These are phyloP conservation scores for Lamprotornis superbus DNA, from an alignment of 2,113 vertebrate species.

Conservation along the genomic window DNA sequence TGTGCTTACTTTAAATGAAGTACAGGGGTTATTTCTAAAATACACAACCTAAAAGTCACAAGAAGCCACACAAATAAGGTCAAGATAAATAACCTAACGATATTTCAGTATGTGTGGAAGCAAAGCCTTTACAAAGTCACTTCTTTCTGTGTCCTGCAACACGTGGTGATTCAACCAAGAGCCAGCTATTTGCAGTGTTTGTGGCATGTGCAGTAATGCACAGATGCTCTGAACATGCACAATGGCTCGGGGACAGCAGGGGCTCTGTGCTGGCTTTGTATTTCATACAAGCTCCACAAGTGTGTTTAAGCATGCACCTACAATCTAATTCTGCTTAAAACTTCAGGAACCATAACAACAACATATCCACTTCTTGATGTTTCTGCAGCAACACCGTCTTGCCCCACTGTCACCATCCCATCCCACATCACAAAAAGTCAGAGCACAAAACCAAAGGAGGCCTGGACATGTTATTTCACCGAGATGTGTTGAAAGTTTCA, in stretches of 20 bases:
- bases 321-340: neutral
- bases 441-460: neutral
- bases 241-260: neutral
- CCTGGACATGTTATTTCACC: rapidly evolving
- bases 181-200: neutral
- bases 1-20: neutral
- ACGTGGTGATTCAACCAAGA: neutral
- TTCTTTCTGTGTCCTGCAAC: neutral
- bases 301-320: neutral
- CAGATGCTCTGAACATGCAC: neutral
- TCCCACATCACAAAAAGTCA: neutral
- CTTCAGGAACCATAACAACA: neutral
- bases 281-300: neutral
- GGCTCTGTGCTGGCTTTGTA: neutral
- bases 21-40: neutral
- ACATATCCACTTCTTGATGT: neutral
- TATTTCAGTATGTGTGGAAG: neutral
- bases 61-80: neutral
- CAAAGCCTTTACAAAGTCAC: neutral
- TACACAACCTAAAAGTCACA: neutral
- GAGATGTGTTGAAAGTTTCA: neutral
- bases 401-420: too few species aligned
- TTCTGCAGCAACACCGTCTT: neutral
- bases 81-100: neutral
- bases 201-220: neutral